Evolutionary conservation across 2,888 invertebrate species (phyloP).

Genomic region (Muschampia plurimacula): DNA sequence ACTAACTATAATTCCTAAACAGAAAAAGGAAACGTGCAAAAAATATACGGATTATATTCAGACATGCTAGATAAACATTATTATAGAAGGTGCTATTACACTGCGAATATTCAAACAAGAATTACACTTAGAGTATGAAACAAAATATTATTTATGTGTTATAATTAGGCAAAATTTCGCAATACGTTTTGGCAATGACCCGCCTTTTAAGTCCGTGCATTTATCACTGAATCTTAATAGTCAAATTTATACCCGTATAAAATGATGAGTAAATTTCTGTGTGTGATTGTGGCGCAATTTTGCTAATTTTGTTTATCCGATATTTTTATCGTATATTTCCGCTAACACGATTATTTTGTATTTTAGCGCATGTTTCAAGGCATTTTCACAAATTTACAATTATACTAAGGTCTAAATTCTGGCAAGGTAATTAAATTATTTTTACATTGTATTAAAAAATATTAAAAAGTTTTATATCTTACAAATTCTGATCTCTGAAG

Average conservation of each 20-base stretch:
- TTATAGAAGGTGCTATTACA: not conserved
- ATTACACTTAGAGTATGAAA: slow-evolving; percentile 13
- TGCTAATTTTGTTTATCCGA: slow-evolving; percentile 12
- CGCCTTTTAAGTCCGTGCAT: slow-evolving; percentile 32
- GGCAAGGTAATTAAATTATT: too few relatives aligned
- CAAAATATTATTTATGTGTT: slow-evolving; percentile 21
- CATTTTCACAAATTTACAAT: slow-evolving; percentile 3
- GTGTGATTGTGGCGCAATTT: slow-evolving; percentile 19
- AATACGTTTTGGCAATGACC: slow-evolving; percentile 50
- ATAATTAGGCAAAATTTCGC: slow-evolving; percentile 19
- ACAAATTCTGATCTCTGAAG: too few relatives aligned
- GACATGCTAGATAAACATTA: not conserved
- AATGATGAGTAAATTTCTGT: slow-evolving; percentile 25
- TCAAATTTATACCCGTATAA: slow-evolving; percentile 23
- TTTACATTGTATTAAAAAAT: too few relatives aligned
- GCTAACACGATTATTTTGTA: slow-evolving; percentile 6
- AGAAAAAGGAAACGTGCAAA: not conserved
- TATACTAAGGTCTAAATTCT: not conserved
- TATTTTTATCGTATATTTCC: slow-evolving; percentile 25
- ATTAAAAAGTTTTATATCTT: too few relatives aligned
- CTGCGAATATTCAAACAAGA: not conserved
- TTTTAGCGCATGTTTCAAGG: not conserved
- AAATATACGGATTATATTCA: not conserved
- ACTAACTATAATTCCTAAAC: not conserved
- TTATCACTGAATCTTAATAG: slow-evolving; percentile 36